Base-by-base conservation (phyloP, 2,113 vertebrate genomes). In the Callocephalon fimbriatum region DNA sequence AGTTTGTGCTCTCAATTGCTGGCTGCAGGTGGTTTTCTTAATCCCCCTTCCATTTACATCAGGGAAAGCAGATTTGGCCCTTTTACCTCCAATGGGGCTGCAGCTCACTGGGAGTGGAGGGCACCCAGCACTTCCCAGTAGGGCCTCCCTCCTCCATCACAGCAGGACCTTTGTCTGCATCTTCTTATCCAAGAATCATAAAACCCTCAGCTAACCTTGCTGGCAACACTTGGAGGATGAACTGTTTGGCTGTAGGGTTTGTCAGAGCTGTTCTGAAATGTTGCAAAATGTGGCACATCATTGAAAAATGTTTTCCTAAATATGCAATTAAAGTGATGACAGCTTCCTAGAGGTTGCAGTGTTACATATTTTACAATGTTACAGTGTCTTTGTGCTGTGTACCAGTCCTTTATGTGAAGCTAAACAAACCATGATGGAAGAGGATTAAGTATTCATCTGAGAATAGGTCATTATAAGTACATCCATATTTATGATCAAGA, bases 401-500 rank as follows among this genome's bases (percentile, higher is more conserved):
- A 86, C 37, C 26, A 51, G 26, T 62, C 72, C 92, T 88, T 86
- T 74, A 77, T 75, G 47, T 71, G 77, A 58, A 79, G 54, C 73
- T 91, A 93, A 89, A 90, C 47, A 94, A 95, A 94, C 32, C 26
- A 47, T 47, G 77, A 73, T 72, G 51, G 65, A 95, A 91, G 44
- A 83, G 42, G 38, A 72, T 93, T 90, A 93, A 95, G 71, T 61
- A 42, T 65, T 89, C 84, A 74, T 68, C 87, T 77, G 86, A 94
- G 95, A 91, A 79, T 56, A 91, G 66, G 63, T 67, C 67, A 37
- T 95, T 94, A 54, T 66, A 86, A 92, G 67, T 40, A 88, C 82
- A 94, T 93, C 59, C 82, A 86, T 97, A 94, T 84, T 95, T 92
- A 93, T 92, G 79, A 93, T 72, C 59, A 95, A 94, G 90, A 94